Conservation (phyloP, 2,113 vertebrate genomes). For the Apaloderma vittatum region DNA sequence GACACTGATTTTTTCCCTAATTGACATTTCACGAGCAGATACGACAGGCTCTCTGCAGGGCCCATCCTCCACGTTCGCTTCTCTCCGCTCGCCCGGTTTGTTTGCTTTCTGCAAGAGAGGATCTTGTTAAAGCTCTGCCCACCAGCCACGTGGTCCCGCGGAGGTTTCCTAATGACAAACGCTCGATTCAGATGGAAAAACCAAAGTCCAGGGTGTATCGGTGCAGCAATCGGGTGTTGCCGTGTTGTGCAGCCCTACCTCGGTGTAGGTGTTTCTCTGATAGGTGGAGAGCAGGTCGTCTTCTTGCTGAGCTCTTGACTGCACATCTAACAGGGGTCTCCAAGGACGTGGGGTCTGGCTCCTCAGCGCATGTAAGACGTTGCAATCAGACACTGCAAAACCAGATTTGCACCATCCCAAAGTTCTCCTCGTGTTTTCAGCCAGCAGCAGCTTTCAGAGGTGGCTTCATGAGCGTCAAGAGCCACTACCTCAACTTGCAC, state of each 20-base stretch:
- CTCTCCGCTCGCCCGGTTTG: not conserved
- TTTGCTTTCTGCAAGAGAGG: not conserved
- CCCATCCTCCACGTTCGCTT: not conserved
- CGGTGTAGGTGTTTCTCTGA: not conserved
- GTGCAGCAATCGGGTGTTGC: not conserved
- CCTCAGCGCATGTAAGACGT: not conserved
- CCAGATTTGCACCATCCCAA: not conserved
- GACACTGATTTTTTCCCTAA: not conserved
- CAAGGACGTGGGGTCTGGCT: accelerated
- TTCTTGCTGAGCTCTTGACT: not conserved
- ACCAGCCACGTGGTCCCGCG: not conserved
- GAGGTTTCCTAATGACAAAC: not conserved
- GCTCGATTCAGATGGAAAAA: not conserved
- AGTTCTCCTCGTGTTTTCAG: not conserved
- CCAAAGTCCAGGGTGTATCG: not conserved
- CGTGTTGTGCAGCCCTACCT: not conserved
- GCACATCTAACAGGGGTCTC: accelerated
- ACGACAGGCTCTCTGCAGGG: not conserved
- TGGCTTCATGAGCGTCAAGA: not conserved
- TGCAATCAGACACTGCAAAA: not conserved
- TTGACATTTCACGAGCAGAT: not conserved
- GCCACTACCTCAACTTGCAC: not conserved
- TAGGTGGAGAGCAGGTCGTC: not conserved
- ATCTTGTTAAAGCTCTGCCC: not conserved
- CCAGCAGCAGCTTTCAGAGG: not conserved